Percentiles rank a stretch among this genome's conserved stretches.
Conservation (phyloP, 2,113 vertebrate species). For the Atlantisia rogersi region DNA sequence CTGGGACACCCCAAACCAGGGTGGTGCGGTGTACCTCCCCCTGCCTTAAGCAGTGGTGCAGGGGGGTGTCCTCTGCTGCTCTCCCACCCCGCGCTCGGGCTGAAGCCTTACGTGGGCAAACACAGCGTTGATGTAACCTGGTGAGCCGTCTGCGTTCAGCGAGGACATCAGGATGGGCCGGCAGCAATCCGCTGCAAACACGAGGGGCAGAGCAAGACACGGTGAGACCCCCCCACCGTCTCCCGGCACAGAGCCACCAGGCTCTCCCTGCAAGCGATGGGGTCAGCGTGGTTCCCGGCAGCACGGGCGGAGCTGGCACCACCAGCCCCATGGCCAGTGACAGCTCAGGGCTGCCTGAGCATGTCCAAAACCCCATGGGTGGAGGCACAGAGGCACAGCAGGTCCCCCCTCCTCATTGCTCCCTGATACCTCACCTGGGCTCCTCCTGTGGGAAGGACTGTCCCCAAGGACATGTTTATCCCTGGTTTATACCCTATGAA, state of each 20-base stretch:
- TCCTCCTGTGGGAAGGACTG: not conserved
- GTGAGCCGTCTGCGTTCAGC: not conserved
- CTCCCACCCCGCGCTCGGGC: too few species aligned
- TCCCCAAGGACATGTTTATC: not conserved
- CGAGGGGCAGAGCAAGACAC: not conserved
- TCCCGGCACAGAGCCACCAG: too few species aligned
- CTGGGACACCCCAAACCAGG: not conserved
- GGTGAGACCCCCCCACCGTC: not conserved
- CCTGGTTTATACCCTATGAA: not conserved
- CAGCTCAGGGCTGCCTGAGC: not conserved
- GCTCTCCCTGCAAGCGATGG: not conserved
- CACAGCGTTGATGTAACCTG: conserved; percentile 68
- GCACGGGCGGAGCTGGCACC: fast-evolving
- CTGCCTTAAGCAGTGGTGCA: not conserved
- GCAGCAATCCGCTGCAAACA: conserved; percentile 28
- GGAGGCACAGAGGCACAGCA: not conserved
- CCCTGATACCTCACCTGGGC: not conserved
- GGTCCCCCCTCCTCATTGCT: not conserved
- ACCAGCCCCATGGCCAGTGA: fast-evolving
- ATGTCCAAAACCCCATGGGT: fast-evolving
- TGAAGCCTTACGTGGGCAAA: conserved; percentile 46
- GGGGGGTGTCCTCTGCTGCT: not conserved
- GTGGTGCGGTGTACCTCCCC: too few species aligned
- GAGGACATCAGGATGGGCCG: conserved; percentile 66
- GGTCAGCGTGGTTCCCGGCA: fast-evolving